Conservation (phyloP, 2,797 vertebrate species). For the Remorina albescens region DNA sequence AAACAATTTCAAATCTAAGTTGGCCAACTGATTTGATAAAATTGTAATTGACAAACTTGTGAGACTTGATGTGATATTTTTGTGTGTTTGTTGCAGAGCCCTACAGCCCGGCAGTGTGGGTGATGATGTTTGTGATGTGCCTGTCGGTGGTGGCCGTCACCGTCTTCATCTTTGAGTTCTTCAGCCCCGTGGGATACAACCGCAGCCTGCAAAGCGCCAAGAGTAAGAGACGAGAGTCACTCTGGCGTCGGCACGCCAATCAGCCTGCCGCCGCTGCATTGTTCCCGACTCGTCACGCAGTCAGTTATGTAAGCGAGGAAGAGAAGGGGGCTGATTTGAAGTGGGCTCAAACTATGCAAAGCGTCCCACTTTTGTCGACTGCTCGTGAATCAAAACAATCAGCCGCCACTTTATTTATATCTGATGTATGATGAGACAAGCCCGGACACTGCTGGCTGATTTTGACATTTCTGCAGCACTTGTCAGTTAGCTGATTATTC, state of each 20-base stretch:
- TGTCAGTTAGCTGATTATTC: slow-evolving; percentile 44
- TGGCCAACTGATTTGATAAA: not conserved
- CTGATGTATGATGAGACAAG: slow-evolving; percentile 40
- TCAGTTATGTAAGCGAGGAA: slow-evolving; percentile 54
- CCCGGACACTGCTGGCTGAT: slow-evolving; percentile 15
- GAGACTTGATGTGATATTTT: slow-evolving; percentile 32
- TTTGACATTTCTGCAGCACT: slow-evolving; percentile 46
- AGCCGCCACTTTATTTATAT: slow-evolving; percentile 45
- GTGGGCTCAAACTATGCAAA: slow-evolving; percentile 59
- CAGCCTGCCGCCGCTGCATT: slow-evolving; percentile 48
- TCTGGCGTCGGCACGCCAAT: slow-evolving; percentile 47
- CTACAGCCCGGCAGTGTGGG: slow-evolving; percentile 96
- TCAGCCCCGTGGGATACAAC: slow-evolving; percentile 97
- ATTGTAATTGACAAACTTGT: slow-evolving; percentile 11
- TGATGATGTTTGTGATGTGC: slow-evolving; percentile 99
- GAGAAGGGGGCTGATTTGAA: slow-evolving; percentile 53
- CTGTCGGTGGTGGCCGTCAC: slow-evolving; percentile 96
- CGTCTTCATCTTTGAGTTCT: slow-evolving; percentile 97
- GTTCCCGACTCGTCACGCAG: slow-evolving; percentile 57
- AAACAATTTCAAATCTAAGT: no score
- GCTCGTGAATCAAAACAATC: slow-evolving; percentile 53
- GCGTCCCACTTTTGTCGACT: slow-evolving; percentile 7
- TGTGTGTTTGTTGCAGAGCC: slow-evolving; percentile 85
- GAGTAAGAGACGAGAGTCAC: slow-evolving; percentile 84
- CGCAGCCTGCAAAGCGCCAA: slow-evolving; percentile 93